Evolutionary conservation across 2,888 invertebrate species (phyloP).

Genomic region (Idaea dimidiata): DNA sequence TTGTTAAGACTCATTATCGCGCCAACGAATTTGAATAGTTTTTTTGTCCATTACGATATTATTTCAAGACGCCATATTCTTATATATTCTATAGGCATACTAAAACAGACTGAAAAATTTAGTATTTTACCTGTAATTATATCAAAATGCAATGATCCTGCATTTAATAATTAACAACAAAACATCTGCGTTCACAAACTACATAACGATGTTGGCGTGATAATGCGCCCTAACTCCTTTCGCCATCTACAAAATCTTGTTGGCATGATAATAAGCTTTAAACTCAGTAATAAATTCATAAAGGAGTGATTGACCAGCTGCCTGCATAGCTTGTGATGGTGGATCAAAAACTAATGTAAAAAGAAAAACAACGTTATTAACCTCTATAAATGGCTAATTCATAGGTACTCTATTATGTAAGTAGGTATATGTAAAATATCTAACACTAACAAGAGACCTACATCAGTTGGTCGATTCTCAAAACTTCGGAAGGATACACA

Average conservation of each 20-base stretch:
- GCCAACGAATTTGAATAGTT: too few species aligned
- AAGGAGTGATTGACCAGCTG: slow-evolving; percentile 35
- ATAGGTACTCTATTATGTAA: slow-evolving; percentile 46
- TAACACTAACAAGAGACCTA: slow-evolving; percentile 61
- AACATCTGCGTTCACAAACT: too few species aligned
- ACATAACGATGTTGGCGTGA: too few species aligned
- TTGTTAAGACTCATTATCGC: neutral
- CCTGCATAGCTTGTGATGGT: slow-evolving; percentile 46
- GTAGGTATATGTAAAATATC: slow-evolving; percentile 45
- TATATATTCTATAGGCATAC: too few species aligned
- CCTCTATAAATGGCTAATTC: slow-evolving; percentile 62
- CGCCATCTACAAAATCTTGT: too few species aligned
- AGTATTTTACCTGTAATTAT: too few species aligned
- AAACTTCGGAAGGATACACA: neutral
- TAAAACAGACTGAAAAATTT: too few species aligned
- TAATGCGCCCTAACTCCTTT: neutral
- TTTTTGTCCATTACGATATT: too few species aligned
- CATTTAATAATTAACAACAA: too few species aligned
- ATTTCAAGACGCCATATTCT: too few species aligned
- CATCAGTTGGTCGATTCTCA: slow-evolving; percentile 29
- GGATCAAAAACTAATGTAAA: slow-evolving; percentile 41
- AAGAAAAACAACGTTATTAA: slow-evolving; percentile 51
- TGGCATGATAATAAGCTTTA: neutral
- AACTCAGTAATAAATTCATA: slow-evolving; percentile 6
- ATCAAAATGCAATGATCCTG: too few species aligned